Evolutionary conservation across 2,797 vertebrate genomes (phyloP).

Genomic region (Coilia nasus): DNA sequence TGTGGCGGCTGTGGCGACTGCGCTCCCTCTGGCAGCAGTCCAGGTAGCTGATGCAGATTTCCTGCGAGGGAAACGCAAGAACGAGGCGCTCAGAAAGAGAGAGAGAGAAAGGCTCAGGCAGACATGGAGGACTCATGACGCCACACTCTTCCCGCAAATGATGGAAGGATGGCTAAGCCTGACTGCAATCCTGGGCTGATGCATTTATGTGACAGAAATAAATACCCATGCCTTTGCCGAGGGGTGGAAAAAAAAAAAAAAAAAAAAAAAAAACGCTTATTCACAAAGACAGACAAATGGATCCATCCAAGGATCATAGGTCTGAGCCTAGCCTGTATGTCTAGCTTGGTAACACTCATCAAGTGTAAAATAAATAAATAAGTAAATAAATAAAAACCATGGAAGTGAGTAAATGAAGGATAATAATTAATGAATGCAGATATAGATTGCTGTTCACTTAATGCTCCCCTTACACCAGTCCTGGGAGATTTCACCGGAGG

Average conservation of each 20-base stretch:
- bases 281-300: no score
- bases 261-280: no score
- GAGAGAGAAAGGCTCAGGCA: neutral
- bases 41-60: constrained; percentile 97
- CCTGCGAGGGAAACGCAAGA: constrained; percentile 70
- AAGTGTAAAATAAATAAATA: no score
- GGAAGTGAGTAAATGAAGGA: no score
- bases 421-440: neutral
- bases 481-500: neutral
- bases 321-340: no score
- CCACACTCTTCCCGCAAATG: neutral
- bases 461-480: neutral
- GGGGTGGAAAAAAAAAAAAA: no score
- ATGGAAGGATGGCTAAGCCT: neutral
- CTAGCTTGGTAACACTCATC: no score
- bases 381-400: neutral
- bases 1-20: constrained; percentile 94
- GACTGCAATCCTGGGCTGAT: neutral
- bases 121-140: neutral
- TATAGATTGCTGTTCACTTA: neutral
- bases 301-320: no score
- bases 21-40: constrained; percentile 95
- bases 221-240: neutral
- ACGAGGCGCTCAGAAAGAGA: constrained; percentile 29
- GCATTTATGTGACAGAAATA: constrained; percentile 36